Base-by-base conservation (phyloP, 2,888 invertebrate species). In the Lasioglossum pauxillum region DNA sequence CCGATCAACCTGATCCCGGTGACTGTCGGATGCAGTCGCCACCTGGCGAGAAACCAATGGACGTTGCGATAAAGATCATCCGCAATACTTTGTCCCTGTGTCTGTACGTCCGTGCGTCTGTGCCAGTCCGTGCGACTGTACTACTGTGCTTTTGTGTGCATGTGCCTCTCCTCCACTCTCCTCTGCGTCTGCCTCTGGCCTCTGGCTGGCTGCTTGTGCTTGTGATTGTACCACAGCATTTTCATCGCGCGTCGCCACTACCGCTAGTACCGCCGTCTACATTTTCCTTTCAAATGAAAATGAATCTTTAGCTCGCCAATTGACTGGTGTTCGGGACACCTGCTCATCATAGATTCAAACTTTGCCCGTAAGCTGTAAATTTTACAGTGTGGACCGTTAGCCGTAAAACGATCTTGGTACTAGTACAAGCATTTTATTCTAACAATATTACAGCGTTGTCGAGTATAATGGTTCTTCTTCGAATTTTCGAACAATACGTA, bases 1-100 rank as follows among this genome's bases (percentile, higher is more conserved):
- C 93, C 92, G 92, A 92, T 93, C 92, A 91, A 87, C 91, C 91
- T 89, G 93, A 94, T 92, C 93, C 91, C 92, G 92, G 92, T 93
- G 93, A 93, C 93, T 93, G 82, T 87, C 88, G 82, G 80, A 87
- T 85, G 78, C 82, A 90, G 83, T 88, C 86, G 89, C 91, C 89
- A 90, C 84, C 92, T 90, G 78, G 86, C 74, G 89, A 83, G 75
- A 78, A 71, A 75, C 85, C 57, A 46, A 27, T 74, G 35, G 46
- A 86, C 31, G 44, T 72, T 64, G 64, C 69, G 75, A 81, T 77
- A 84, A 84, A 86, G 76, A 82, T 80, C 76, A 81, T 87, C 41
- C 80, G 83, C 87, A 88, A 86, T 87, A 75, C 76, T 46, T 38
- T 72, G 72, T 38, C 31, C 64, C n/a, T 64, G 7, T 46, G 64